Evolutionary conservation across 1,140 invertebrate species (phyloP), one percentile per base, ranked within the genome.

Genomic region (Babylonia areolata): DNA sequence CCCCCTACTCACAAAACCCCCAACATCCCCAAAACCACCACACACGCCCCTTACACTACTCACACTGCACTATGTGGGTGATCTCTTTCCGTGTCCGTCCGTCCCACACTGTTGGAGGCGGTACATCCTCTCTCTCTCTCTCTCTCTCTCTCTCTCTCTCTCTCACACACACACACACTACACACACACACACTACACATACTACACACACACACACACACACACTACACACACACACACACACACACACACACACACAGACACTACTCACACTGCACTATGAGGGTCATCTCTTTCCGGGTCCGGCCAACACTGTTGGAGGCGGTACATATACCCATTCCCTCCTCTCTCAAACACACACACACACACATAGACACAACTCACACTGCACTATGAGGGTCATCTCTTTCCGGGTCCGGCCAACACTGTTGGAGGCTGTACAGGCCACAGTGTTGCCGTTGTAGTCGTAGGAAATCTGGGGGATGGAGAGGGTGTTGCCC

Each of bases 401-500:
- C 93, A 97, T 96, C 20, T 96, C 97, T 90, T 97, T 97, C 93
- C 97, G 97, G 90, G 97, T 97, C 90, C 97, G 97, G 0, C 98
- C 98, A 6, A 99, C 97, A 2, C 96, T 96, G 94, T 99, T 99
- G 91, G 96, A 96, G 6, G 98, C 98, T 94, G 98, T 97, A 94
- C 98, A 99, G 91, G 97, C 97, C 87, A 99, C 96, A 71, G 97
- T 97, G 17, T 97, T 96, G 88, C 97, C 97, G 93, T 99, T 97
- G 91, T 97, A 96, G 85, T 97, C 96, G 77, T 97, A 95, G 2
- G 97, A 96, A 28, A 98, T 97, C 92, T 97, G 97, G 91, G 96
- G 96, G 85, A 99, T 96, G 82, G 96, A 95, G 95, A 98, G 96
- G 94, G 97, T 96, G 39, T 97, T 97, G 2, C 95, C 96, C 89